Evolutionary conservation across 2,113 vertebrate genomes (phyloP).

Genomic region (Pedetes capensis): DNA sequence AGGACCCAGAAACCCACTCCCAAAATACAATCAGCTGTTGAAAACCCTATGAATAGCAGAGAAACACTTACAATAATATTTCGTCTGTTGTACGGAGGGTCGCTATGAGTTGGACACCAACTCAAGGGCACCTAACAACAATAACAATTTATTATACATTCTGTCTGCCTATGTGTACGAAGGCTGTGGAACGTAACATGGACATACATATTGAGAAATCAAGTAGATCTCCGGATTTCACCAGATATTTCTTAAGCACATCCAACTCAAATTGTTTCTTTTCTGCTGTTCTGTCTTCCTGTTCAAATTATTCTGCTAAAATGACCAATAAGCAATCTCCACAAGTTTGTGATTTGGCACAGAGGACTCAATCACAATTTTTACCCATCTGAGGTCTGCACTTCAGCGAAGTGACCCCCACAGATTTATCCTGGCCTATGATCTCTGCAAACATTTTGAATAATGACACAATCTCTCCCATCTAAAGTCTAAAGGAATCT

Average conservation of each 20-base stretch:
- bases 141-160: too few relatives aligned
- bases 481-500: neutral
- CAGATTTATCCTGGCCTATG: neutral
- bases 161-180: neutral
- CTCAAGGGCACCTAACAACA: too few relatives aligned
- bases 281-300: neutral
- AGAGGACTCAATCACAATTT: neutral
- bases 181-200: neutral
- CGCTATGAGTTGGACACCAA: too few relatives aligned
- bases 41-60: too few relatives aligned
- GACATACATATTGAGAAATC: neutral
- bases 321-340: neutral
- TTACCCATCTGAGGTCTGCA: neutral
- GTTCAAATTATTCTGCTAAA: neutral
- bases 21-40: too few relatives aligned
- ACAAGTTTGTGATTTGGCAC: neutral
- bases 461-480: neutral
- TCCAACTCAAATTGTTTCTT: neutral
- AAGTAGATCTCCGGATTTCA: neutral
- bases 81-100: too few relatives aligned
- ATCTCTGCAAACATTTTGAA: neutral
- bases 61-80: too few relatives aligned
- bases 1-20: too few relatives aligned
- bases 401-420: neutral
- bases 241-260: neutral